Base-by-base conservation (phyloP, 2,888 invertebrate genomes). In the Pteria penguin region DNA sequence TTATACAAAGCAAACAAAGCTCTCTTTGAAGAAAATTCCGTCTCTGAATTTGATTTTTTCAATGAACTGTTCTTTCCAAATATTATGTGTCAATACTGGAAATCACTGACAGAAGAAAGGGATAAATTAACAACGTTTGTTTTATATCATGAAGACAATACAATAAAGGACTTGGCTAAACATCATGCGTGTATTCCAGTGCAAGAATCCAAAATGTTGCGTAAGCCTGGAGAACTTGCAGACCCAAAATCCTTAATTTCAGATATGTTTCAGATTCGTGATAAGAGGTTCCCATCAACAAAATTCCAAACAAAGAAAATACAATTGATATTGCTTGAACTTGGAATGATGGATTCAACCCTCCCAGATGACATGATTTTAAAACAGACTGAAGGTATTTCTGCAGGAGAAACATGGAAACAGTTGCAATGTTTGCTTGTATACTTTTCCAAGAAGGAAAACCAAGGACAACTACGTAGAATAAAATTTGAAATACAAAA, bases 131-230 rank as follows among this genome's bases (percentile, higher is more conserved):
- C 71, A 4, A 14, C 61, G n/a, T 27, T 36, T 66, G 61, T 36
- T 18, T 18, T 75, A 11, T 26, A 61, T 4, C 27, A 18, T 26
- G 31, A 31, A 26, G 52, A 32, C n/a, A 18, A 36, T 24, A 32
- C 2, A 0, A 22, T 71, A 22, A 52, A 58, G 29, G 22, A 33
- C 8, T 24, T 54, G 22, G 22, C 70, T 24, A 75, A 65, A 52
- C 11, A 32, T n/a, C 26, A 63, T n/a, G 24, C 24, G 3, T 75
- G 75, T 24, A 66, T 75, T 66, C 75, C 75, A 29, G 61, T 67
- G 14, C 8, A 4, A 32, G 66, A 70, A 18, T 4, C 61, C 4
- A 54, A 67, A 36, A 31, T 22, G 32, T 29, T 70, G 14, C 55
- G 60, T 18, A 36, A 22, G 32, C 75, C 75, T 5, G 8, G n/a